Evolutionary conservation across 2,797 vertebrate genomes (phyloP).

Genomic region (Gymnothorax reevesii): DNA sequence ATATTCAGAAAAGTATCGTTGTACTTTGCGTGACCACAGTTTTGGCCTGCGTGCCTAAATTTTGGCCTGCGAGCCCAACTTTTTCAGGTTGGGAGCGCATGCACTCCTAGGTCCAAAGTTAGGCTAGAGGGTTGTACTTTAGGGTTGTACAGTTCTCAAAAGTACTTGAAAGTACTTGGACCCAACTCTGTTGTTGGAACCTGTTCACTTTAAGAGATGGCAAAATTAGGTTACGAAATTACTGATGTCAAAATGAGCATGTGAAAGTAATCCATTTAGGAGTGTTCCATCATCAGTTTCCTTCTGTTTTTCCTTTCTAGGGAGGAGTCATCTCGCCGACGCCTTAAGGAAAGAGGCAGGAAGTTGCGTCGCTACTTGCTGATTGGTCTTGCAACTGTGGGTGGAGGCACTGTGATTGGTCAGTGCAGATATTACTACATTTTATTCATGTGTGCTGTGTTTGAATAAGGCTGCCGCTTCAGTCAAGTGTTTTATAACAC

Average conservation of each 20-base stretch:
- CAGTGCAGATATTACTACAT: constrained; percentile 48
- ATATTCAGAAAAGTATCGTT: too few relatives aligned
- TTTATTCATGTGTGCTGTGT: background rate
- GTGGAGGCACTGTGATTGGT: constrained; percentile 93
- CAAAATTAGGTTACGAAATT: too few relatives aligned
- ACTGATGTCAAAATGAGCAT: background rate
- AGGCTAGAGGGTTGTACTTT: too few relatives aligned
- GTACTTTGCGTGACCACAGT: too few relatives aligned
- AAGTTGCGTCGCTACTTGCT: constrained; percentile 89
- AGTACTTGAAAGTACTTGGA: too few relatives aligned
- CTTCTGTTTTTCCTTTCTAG: constrained; percentile 61
- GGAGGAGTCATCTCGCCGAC: constrained; percentile 77
- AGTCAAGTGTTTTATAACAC: background rate
- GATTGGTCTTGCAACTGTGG: constrained; percentile 90
- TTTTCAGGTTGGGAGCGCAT: too few relatives aligned
- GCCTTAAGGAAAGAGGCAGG: constrained; percentile 79
- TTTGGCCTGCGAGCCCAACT: too few relatives aligned
- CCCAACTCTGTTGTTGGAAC: background rate
- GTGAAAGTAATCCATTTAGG: background rate
- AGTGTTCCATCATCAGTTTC: background rate
- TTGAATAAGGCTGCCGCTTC: background rate
- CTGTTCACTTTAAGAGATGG: background rate
- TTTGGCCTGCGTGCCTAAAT: too few relatives aligned
- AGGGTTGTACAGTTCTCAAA: too few relatives aligned
- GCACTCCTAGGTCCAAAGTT: too few relatives aligned